phyloP scores from a whole-genome alignment of 2,888 invertebrate species.

The Lasioglossum marginatum region DNA sequence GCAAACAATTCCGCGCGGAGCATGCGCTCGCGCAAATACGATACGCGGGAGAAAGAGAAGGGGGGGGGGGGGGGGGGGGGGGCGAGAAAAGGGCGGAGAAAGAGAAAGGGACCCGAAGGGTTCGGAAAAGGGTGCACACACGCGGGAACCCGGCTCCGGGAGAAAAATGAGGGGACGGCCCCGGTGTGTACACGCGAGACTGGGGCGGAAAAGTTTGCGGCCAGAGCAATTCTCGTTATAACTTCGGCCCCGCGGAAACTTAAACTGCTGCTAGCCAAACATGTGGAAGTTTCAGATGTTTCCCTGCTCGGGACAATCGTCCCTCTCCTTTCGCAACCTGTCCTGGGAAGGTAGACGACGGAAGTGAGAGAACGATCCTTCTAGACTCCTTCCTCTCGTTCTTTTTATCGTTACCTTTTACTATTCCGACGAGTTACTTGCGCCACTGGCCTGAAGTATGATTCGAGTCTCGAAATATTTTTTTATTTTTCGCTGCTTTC shows the following conservation, averaged over 20 bases:
- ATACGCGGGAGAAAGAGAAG: conserved; percentile 22
- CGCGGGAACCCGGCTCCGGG: conserved; percentile 4
- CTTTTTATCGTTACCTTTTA: background rate
- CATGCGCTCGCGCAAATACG: conserved; percentile 59
- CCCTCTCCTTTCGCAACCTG: conserved; percentile 9
- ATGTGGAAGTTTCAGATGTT: conserved; percentile 71
- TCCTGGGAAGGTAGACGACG: background rate
- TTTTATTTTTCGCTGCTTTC: background rate
- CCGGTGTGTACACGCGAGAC: conserved; percentile 70
- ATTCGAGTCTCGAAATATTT: background rate
- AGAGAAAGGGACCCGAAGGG: background rate
- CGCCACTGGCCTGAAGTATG: background rate
- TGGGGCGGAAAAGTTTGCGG: conserved; percentile 73
- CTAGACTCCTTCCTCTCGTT: background rate
- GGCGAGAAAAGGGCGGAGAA: background rate
- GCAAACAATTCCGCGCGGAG: conserved; percentile 61
- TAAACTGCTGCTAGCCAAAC: conserved; percentile 73
- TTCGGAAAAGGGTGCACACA: background rate
- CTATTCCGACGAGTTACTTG: background rate
- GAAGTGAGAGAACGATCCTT: conserved; percentile 28
- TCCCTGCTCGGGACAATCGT: conserved; percentile 70
- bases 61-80: background rate
- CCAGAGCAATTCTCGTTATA: conserved; percentile 81
- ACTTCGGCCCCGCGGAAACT: conserved; percentile 75
- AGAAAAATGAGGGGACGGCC: conserved; percentile 29